These are phyloP conservation scores for Listronotus oregonensis DNA, from an alignment of 1,140 invertebrate species.

Conservation along the genomic window DNA sequence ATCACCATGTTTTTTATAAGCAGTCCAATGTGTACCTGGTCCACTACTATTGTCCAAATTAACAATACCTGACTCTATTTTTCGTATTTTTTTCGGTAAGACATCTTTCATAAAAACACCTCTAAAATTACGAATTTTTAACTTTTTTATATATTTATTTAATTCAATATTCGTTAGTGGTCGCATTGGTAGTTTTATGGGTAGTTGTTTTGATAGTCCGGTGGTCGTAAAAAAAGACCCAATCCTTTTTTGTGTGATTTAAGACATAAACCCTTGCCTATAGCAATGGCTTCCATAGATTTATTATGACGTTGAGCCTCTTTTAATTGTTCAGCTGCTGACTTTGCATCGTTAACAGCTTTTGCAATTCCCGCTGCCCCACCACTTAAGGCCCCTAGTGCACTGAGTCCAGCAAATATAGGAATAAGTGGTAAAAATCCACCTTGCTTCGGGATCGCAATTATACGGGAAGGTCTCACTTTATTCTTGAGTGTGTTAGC, in stretches of 20 bases:
- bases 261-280: constrained; percentile 42
- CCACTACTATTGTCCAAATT: constrained; percentile 38
- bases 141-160: constrained; percentile 33
- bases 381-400: constrained; percentile 48
- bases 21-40: constrained; percentile 7
- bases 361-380: constrained; percentile 49
- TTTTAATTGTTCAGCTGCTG: too few relatives aligned
- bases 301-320: too few relatives aligned
- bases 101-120: constrained; percentile 48
- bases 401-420: constrained; percentile 53
- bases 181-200: constrained; percentile 22
- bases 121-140: constrained; percentile 47
- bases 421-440: constrained; percentile 50
- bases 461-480: too few relatives aligned
- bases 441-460: too few relatives aligned
- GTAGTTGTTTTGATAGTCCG: constrained; percentile 15
- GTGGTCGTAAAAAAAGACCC: constrained; percentile 1
- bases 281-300: too few relatives aligned
- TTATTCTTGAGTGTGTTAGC: too few relatives aligned
- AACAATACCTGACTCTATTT: constrained; percentile 44
- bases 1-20: constrained; percentile 8
- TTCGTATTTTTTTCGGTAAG: constrained; percentile 32
- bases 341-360: too few relatives aligned
- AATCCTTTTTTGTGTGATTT: constrained; percentile 8
- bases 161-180: constrained; percentile 45